Evolutionary conservation across 2,113 vertebrate genomes (phyloP), one percentile per base, ranked within the genome.

Genomic region (Nanorana parkeri): DNA sequence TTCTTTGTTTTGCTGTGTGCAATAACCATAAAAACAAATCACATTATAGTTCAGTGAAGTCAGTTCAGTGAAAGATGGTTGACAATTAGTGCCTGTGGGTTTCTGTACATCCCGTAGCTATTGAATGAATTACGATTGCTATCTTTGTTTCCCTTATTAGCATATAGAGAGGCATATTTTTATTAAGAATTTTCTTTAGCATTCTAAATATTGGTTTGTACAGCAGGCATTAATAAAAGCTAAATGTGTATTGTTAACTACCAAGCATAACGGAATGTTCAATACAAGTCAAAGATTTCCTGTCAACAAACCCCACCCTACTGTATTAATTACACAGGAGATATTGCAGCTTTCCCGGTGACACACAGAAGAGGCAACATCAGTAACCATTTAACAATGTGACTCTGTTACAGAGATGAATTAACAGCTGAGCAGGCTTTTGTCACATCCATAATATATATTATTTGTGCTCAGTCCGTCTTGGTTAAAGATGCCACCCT

Each of bases 301-400:
- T 75, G 71, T 75, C 69, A 81, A 75, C 29, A 66, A 66, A 75
- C 61, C 52, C 6, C 80, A 66, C 80, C 80, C 80, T 56, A 23
- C 28, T 75, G 4, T 66, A 58, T 41, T 61, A 36, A 15, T 81
- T 23, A 54, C 51, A 81, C 58, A 19, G 56, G 51, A 81, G 21
- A n/a, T 15, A 32, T 32, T 32, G 16, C 32, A 54, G 17, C 41
- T 65, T 21, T 72, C 54, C 71, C 32, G 16, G 54, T 36, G 54
- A 56, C 51, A 41, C 51, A 41, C 1, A 67, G 8, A 28, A 74
- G 61, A 47, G 11, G 41, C 41, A 11, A 47, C 20, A 67, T 23
- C 29, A 21, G 65, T 23, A 20, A 28, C 64, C 29, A 51, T 36
- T 32, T 26, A n/a, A 51, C 75, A 78, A 54, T 51, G 17, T n/a